Percentiles rank a stretch among this genome's conserved stretches.
Conservation (phyloP, 2,113 vertebrate species). For the Balaeniceps rex region DNA sequence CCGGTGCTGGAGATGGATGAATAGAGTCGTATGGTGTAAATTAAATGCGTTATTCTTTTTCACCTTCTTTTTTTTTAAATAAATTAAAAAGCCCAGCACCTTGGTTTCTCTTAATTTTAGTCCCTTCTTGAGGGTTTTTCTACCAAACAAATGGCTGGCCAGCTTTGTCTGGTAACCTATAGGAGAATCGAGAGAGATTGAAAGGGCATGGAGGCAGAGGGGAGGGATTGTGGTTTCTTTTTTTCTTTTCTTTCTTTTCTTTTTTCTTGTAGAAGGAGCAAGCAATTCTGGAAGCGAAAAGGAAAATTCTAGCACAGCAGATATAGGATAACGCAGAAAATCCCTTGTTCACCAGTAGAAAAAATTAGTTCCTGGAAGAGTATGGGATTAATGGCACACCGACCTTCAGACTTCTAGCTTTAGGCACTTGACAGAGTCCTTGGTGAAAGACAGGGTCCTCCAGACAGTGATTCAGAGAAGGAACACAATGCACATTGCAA, state of each 20-base stretch:
- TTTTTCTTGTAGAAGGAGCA: background rate
- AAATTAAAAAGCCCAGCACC: background rate
- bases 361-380: background rate
- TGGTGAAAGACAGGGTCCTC: background rate
- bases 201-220: background rate
- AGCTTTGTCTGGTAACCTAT: background rate
- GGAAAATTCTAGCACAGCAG: background rate
- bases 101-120: background rate
- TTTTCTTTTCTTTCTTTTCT: background rate
- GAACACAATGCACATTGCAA: background rate
- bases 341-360: background rate
- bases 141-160: background rate
- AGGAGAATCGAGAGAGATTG: background rate
- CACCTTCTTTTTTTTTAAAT: fast-evolving
- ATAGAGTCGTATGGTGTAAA: constrained; percentile 14
- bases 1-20: background rate
- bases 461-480: background rate
- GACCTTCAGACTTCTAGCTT: background rate
- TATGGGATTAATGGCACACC: background rate
- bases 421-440: background rate
- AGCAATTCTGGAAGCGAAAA: background rate
- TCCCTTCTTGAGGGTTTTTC: background rate
- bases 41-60: background rate
- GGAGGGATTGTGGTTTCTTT: background rate
- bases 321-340: background rate